Conservation (phyloP, 2,113 vertebrate species). For the Gnathonemus echidnorhynchus region DNA sequence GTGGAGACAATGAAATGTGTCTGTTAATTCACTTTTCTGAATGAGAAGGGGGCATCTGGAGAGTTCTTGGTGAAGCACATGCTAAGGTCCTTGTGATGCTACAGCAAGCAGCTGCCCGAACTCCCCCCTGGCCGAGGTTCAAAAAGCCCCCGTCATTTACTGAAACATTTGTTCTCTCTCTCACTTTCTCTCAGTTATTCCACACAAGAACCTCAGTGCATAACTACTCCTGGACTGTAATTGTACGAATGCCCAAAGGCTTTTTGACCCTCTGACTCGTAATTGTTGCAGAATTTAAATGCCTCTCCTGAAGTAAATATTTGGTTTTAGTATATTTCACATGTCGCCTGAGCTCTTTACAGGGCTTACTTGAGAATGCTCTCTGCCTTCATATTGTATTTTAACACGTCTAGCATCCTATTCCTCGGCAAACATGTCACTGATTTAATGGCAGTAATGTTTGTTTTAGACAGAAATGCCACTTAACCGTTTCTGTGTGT, state of each 20-base stretch:
- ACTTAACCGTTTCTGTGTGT: neutral
- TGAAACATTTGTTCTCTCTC: neutral
- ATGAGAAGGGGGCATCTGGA: neutral
- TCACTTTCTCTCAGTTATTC: neutral
- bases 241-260: neutral
- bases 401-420: neutral
- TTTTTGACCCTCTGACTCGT: neutral
- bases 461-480: neutral
- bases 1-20: neutral
- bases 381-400: neutral
- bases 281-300: neutral
- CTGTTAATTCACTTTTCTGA: neutral
- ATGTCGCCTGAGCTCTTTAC: neutral
- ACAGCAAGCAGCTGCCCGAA: neutral
- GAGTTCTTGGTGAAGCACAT: neutral
- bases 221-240: neutral
- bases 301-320: neutral
- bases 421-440: neutral
- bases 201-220: neutral
- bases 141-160: neutral
- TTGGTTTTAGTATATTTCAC: neutral
- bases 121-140: neutral
- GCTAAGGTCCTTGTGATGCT: neutral
- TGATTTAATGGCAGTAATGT: neutral
- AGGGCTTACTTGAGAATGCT: neutral